Base-by-base conservation (phyloP, 2,888 invertebrate genomes). In the Ischnura elegans region DNA sequence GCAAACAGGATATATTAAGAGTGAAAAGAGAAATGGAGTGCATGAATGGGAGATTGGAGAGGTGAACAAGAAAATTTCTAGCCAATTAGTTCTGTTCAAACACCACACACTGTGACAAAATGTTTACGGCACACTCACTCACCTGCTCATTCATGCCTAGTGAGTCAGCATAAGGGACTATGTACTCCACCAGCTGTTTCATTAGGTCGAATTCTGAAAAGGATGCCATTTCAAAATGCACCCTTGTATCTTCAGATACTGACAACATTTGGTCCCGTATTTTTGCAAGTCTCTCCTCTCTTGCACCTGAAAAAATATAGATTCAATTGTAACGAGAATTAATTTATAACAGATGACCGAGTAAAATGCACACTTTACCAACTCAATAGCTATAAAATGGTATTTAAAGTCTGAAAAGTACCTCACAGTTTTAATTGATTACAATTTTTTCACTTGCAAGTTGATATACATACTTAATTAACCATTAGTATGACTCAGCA, bases 161-260 rank as follows among this genome's bases (percentile, higher is more conserved):
- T 0, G 98, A 98, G 95, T 98, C 98, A 0, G 98, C 97, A 95
- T 97, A 97, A 0, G 98, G 98, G 94, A 98, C 96, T 0, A 98
- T 97, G 94, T 97, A 96, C 6, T 97, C 96, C 0, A 97, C 97
- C 0, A 98, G 96, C 87, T 98, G 97, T 93, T 96, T 96, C 19
- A 98, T 95, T 19, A 98, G 96, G 87, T 97, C 96, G 93, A 97
- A 96, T 95, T 98, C 98, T 0, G 97, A 97, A 95, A 98, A 98
- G 93, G 98, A 98, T 6, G 98, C 98, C 98, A 98, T 97, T 96
- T 98, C 98, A 95, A 98, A 98, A 95, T 98, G 98, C 87, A 98
- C 96, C 94, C 97, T 96, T 3, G 98, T 98, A 16, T 96, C 95
- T 21, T 95, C 94, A 0, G 97, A 96, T 94, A 97, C 97, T 19